Evolutionary conservation across 2,888 invertebrate species (phyloP), one percentile per base, ranked within the genome.

Genomic region (Conistra vaccinii): DNA sequence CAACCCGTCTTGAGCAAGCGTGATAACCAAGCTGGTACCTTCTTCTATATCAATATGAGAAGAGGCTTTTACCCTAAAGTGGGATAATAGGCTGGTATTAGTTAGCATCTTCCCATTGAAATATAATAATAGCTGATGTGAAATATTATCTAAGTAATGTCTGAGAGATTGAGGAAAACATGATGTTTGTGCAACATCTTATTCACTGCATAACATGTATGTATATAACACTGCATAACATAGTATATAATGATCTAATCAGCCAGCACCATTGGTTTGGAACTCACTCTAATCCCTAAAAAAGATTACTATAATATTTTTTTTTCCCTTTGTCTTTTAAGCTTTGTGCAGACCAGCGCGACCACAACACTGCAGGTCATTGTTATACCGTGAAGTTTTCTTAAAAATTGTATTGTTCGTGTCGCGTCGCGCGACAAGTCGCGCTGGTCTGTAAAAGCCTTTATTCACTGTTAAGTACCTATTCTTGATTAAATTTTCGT

Each of bases 251-350:
- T 17, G 48, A 55, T 42, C 0, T 48, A 17, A 60, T 80, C 69
- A 61, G 32, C 42, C 48, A 55, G 4, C 35, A 51, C 23, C n/a
- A 6, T 62, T 53, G 17, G n/a, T 35, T 60, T 23, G 20, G 4
- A 80, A 80, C 29, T 61, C 29, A n/a, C 42, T 80, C 14, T n/a
- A 53, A 73, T 55, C n/a, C 20, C 29, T 45, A 20, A 5, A 45
- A 58, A 72, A 45, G 35, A 35, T 35, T 35, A n/a, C n/a, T n/a
- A n/a, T n/a, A n/a, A n/a, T n/a, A n/a, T n/a, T n/a, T n/a, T n/a
- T n/a, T n/a, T 80, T 45, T 26, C 12, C 35, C 51, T 57, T 32
- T 3, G 23, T 51, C 9, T 12, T 42, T 58, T 6, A 35, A 35
- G 35, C 35, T 6, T 6, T 6, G 6, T 35, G 35, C 6, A 35